These are phyloP conservation scores for Pseudorasbora parva DNA, from an alignment of 2,113 vertebrate species.

Conservation along the genomic window DNA sequence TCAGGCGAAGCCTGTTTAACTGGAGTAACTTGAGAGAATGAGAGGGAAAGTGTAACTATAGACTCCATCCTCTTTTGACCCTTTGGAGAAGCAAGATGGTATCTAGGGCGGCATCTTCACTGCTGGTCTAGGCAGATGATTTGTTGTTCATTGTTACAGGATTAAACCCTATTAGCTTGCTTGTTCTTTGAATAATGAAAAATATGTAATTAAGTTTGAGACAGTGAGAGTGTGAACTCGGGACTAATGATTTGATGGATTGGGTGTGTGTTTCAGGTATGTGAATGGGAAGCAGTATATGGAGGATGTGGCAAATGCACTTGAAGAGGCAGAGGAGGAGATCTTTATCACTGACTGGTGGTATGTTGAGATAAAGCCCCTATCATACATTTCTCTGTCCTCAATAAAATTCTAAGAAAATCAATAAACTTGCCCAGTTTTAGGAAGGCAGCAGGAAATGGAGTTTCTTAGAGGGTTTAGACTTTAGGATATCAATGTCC, in stretches of 20 bases:
- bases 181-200: slow-evolving; percentile 35
- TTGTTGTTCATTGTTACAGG: slow-evolving; percentile 21
- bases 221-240: not conserved
- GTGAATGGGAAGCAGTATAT: slow-evolving; percentile 94
- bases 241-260: not conserved
- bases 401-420: not conserved
- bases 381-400: not conserved
- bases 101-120: slow-evolving; percentile 50
- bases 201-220: slow-evolving; percentile 8
- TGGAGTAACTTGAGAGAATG: slow-evolving; percentile 74
- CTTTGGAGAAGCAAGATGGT: slow-evolving; percentile 65
- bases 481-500: not conserved
- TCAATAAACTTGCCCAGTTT: not conserved
- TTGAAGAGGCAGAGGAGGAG: slow-evolving; percentile 92
- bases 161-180: slow-evolving; percentile 6
- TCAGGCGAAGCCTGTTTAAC: slow-evolving; percentile 52
- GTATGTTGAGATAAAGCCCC: slow-evolving; percentile 75
- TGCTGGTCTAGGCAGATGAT: not conserved
- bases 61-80: slow-evolving; percentile 66
- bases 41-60: slow-evolving; percentile 71
- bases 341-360: slow-evolving; percentile 99
- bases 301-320: slow-evolving; percentile 90
- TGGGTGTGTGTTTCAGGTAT: slow-evolving; percentile 82
- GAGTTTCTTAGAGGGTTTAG: not conserved
- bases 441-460: not conserved